These are phyloP conservation scores for Dufourea novaeangliae DNA, from an alignment of 1,140 invertebrate genomes.

Conservation along the genomic window DNA sequence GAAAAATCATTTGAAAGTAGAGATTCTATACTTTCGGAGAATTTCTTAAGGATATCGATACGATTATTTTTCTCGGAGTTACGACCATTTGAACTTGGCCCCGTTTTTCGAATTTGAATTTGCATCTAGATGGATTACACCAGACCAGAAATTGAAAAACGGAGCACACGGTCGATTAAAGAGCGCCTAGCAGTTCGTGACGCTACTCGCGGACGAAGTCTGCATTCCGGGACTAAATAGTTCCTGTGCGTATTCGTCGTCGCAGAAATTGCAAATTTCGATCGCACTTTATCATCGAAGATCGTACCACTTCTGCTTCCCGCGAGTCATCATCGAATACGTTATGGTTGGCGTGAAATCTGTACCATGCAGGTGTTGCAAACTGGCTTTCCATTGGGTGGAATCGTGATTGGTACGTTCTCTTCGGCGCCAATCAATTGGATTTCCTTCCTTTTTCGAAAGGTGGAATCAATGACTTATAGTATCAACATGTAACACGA, in stretches of 20 bases:
- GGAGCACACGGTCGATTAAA: background rate
- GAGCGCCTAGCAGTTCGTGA: background rate
- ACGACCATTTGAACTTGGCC: no score
- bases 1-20: no score
- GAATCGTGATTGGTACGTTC: background rate
- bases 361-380: background rate
- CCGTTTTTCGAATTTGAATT: background rate
- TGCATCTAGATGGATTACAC: no score
- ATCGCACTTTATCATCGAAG: background rate
- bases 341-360: background rate
- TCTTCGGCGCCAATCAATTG: background rate
- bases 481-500: background rate
- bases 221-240: background rate
- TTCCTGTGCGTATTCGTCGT: no score
- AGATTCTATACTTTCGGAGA: no score
- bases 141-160: background rate
- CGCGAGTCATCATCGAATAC: background rate
- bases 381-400: background rate
- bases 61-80: no score
- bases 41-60: no score
- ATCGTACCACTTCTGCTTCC: no score
- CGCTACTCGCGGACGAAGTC: background rate
- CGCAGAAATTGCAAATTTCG: background rate
- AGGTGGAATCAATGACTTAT: background rate
- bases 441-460: background rate